Evolutionary conservation across 2,797 vertebrate species (phyloP).

Genomic region (Bucorvus abyssinicus): DNA sequence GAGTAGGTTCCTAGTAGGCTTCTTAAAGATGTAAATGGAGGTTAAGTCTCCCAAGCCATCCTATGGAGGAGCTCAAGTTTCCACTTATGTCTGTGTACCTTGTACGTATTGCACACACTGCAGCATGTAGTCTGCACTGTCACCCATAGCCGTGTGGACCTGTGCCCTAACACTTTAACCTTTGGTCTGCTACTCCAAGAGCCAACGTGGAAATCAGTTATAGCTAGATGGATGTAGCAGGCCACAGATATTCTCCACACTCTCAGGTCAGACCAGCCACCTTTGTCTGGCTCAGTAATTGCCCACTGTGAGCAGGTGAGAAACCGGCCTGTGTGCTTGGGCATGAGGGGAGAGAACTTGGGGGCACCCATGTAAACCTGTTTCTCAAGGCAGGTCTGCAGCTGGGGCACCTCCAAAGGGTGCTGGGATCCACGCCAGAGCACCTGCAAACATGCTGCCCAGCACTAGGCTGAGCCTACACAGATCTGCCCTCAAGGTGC

Average conservation of each 20-base stretch:
- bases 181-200: background rate
- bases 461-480: background rate
- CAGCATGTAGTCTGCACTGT: background rate
- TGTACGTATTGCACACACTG: background rate
- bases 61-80: background rate
- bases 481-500: background rate
- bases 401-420: background rate
- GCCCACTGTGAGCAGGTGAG: background rate
- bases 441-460: rapidly evolving
- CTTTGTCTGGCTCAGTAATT: background rate
- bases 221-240: background rate
- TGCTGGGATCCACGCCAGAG: background rate
- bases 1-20: background rate
- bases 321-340: background rate
- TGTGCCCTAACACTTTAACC: background rate
- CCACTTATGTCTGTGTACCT: background rate
- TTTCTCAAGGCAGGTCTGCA: background rate
- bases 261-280: background rate
- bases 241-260: background rate
- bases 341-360: background rate
- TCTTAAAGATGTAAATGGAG: background rate
- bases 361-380: background rate
- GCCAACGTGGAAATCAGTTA: background rate
- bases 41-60: background rate
- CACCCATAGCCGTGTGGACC: background rate